phyloP scores from a whole-genome alignment of 2,888 invertebrate genomes.

The Lomographa bimaculata region DNA sequence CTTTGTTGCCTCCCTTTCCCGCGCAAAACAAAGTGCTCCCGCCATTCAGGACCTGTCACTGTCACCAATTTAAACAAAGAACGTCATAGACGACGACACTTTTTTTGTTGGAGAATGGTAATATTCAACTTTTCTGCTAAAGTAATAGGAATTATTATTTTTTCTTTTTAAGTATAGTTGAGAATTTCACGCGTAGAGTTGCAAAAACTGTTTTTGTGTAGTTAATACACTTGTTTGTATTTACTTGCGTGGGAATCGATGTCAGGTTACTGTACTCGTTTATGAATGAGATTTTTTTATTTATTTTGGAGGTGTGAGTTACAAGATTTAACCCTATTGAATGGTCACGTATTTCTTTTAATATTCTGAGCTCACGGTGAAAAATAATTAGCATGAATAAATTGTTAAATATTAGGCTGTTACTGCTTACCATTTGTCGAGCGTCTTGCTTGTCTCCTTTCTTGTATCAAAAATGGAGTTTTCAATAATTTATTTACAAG shows the following conservation, averaged over 20 bases:
- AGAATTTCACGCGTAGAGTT: slow-evolving; percentile 24
- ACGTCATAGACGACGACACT: slow-evolving; percentile 19
- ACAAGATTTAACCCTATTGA: slow-evolving; percentile 20
- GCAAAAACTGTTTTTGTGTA: slow-evolving; percentile 30
- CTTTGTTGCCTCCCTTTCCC: slow-evolving; percentile 21
- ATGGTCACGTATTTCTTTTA: slow-evolving; percentile 26
- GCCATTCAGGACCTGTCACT: slow-evolving; percentile 34
- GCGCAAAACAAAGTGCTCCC: slow-evolving; percentile 33
- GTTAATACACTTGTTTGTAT: slow-evolving; percentile 26
- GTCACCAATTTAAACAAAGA: slow-evolving; percentile 33
- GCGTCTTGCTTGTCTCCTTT: no score
- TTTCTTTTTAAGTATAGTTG: background rate
- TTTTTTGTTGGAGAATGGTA: background rate
- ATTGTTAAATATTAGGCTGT: no score
- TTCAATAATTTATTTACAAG: no score
- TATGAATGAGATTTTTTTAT: slow-evolving; percentile 32
- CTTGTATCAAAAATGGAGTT: no score
- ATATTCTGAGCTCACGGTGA: no score
- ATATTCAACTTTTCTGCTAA: slow-evolving; percentile 1
- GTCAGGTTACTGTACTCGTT: slow-evolving; percentile 18
- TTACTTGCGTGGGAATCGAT: slow-evolving; percentile 30
- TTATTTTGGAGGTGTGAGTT: slow-evolving; percentile 20
- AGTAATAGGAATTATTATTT: background rate
- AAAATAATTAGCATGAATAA: no score
- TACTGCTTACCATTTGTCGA: no score